Conservation (phyloP, 2,797 vertebrate genomes). For the Cephalopachus bancanus region DNA sequence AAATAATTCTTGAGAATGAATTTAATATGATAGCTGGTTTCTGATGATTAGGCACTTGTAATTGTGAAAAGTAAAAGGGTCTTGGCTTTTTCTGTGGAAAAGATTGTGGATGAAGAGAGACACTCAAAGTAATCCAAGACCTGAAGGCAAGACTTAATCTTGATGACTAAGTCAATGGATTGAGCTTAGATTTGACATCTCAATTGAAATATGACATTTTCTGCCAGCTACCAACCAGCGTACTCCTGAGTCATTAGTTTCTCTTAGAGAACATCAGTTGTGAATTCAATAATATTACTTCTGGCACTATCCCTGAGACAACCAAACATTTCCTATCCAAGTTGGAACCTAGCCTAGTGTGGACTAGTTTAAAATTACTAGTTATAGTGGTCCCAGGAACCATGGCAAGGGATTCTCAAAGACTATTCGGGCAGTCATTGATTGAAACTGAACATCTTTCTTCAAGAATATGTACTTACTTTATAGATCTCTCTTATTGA, state of each 20-base stretch:
- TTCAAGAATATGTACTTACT: not conserved
- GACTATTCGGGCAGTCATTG: not conserved
- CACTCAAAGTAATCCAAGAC: constrained; percentile 59
- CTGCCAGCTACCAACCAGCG: constrained; percentile 1
- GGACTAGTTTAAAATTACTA: constrained; percentile 50
- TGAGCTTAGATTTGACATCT: constrained; percentile 74
- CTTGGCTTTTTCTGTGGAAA: constrained; percentile 46
- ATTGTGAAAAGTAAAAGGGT: constrained; percentile 23
- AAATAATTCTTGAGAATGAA: constrained; percentile 43
- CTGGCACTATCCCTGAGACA: constrained; percentile 32
- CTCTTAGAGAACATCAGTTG: constrained; percentile 36
- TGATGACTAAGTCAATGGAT: constrained; percentile 67
- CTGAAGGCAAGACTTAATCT: constrained; percentile 67
- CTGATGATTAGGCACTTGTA: constrained; percentile 9
- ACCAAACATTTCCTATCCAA: constrained; percentile 21
- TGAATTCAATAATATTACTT: constrained; percentile 67
- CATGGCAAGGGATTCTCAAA: not conserved
- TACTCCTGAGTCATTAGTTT: constrained; percentile 70
- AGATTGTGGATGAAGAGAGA: constrained; percentile 50
- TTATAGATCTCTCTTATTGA: not conserved
- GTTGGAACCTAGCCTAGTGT: not conserved
- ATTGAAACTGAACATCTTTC: constrained; percentile 33
- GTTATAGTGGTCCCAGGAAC: constrained; percentile 24
- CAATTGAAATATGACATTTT: constrained; percentile 67
- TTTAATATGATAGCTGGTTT: constrained; percentile 1